Evolutionary conservation across 2,113 vertebrate genomes (phyloP), one percentile per base, ranked within the genome.

Genomic region (Circaetus gallicus): DNA sequence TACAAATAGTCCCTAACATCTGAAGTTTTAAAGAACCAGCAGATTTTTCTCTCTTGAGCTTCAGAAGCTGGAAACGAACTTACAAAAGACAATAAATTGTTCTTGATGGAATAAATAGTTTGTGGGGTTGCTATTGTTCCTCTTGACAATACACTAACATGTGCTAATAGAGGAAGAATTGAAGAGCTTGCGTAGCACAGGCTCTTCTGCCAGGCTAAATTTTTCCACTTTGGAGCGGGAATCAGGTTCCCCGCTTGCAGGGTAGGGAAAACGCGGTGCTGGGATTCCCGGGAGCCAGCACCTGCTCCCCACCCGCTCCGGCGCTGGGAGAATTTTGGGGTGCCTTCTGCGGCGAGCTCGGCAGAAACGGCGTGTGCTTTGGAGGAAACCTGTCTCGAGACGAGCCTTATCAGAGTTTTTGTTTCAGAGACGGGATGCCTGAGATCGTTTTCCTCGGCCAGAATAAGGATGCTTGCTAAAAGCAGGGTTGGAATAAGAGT

Each of bases 91-190:
- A 95, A 95, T 95, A 96, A 96, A 97, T 96, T 95, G 96, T 90
- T 93, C 90, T 93, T 95, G 93, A 95, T 95, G 91, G 96, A 97
- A 96, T 96, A 96, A 94, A 96, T 97, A 98, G 82, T 96, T 97
- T 94, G 93, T 91, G 92, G 89, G 89, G 83, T 91, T 89, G 94
- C 95, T 97, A 95, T 97, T 97, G 94, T 97, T 97, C 82, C 85
- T 96, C 90, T 93, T 89, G 89, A 95, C 94, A 95, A 93, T 96
- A 92, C 94, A 92, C 92, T 97, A 90, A 92, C 95, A 94, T 96
- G 84, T 94, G 94, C 84, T 96, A 97, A 96, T 97, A 93, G 82
- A 95, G 95, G 94, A 97, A 96, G 95, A 97, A 97, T 90, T 97
- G 96, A 96, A 95, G 94, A 59, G 91, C 96, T 97, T 97, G 89